Evolutionary conservation across 1,140 invertebrate species (phyloP).

Genomic region (Ooceraea biroi): DNA sequence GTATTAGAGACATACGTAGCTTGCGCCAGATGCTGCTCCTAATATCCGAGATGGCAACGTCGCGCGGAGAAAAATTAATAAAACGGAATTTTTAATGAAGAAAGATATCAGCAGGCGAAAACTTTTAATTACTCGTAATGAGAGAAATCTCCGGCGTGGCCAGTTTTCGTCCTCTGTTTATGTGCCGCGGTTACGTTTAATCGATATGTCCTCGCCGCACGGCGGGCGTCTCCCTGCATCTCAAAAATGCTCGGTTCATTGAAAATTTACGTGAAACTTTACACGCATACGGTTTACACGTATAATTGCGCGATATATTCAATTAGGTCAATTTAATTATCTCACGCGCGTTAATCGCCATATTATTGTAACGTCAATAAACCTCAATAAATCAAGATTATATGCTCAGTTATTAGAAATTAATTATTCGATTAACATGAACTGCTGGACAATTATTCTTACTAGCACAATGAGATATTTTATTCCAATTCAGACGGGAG

Average conservation of each 20-base stretch:
- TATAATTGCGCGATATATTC: constrained; percentile 14
- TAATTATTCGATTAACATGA: not conserved
- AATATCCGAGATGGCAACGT: constrained; percentile 21
- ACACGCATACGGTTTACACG: constrained; percentile 26
- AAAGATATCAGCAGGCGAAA: constrained; percentile 44
- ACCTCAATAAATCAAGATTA: constrained; percentile 10
- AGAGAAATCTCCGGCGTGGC: constrained; percentile 29
- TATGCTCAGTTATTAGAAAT: not conserved
- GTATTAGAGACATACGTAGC: constrained; percentile 65
- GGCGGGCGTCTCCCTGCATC: not conserved
- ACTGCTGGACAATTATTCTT: not conserved
- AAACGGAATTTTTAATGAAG: constrained; percentile 53
- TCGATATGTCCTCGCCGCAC: not conserved
- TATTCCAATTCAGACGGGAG: not conserved
- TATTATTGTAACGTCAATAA: not conserved
- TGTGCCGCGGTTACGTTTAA: constrained; percentile 10
- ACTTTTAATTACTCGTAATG: constrained; percentile 59
- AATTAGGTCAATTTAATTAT: constrained; percentile 33
- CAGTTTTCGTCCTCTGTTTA: constrained; percentile 21
- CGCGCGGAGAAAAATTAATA: constrained; percentile 40
- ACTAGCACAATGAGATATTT: not conserved
- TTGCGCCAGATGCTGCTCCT: constrained; percentile 53
- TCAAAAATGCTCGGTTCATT: not conserved
- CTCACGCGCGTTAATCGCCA: constrained; percentile 14
- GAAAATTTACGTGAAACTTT: not conserved